Base-by-base conservation (phyloP, 2,888 invertebrate species). In the Clostera curtula region DNA sequence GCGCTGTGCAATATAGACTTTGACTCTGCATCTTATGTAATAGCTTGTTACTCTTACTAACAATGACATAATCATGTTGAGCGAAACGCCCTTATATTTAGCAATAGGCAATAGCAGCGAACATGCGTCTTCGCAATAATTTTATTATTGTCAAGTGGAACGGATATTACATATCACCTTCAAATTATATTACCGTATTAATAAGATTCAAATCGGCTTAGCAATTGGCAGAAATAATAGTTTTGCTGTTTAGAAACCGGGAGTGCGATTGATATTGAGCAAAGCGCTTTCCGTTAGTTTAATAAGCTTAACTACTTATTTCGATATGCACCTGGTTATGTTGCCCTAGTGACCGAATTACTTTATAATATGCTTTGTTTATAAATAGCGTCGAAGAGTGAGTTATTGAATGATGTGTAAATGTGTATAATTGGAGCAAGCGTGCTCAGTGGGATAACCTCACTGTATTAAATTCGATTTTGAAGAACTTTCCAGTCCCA, bases 131-230 rank as follows among this genome's bases (percentile, higher is more conserved):
- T 29, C 15, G 13, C 15, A n/a, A n/a, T 27, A 26, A 40, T 41
- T 29, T 26, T 31, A 36, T 33, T 35, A 18, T 34, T 27, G 25
- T 17, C 32, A 59, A 52, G 37, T 58, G 27, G 57, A 59, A 34
- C 66, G 66, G 66, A 66, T 41, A 41, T 63, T 58, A 52, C 48
- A 34, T 34, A 9, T 24, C 12, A 13, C 12, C n/a, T 11, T 3
- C 11, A 20, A 24, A 23, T 30, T 18, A 5, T 25, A 29, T 15
- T 26, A 7, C 21, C n/a, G 4, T 21, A 25, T 24, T 29, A 11
- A 25, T 34, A 33, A 35, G 27, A 22, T 29, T 12, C 4, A 34
- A 12, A 9, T 25, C 40, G 1, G 12, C n/a, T 1, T 21, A 5
- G 12, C 9, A 16, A 16, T 12, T 22, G 7, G 11, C 3, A 9